Conservation (phyloP, 1,140 invertebrate species). For the Drosophila ambigua region DNA sequence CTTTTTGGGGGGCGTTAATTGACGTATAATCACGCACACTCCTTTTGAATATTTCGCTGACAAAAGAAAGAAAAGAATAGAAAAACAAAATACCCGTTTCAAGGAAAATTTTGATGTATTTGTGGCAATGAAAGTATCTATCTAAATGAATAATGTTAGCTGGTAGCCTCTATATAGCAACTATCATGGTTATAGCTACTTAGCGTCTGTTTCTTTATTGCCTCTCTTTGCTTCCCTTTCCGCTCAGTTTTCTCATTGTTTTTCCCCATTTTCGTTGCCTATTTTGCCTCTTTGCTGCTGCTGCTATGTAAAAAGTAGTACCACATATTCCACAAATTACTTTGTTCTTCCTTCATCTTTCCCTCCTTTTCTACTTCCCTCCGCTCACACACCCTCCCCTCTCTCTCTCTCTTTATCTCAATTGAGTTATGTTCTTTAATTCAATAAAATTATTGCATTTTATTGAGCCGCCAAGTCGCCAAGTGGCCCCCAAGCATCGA, state of each 20-base stretch:
- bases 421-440: constrained; percentile 75
- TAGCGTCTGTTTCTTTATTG: not conserved
- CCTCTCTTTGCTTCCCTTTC: not conserved
- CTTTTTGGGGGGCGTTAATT: too few species aligned
- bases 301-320: constrained; percentile 26
- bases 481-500: constrained; percentile 33
- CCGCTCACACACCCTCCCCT: too few species aligned
- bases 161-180: not conserved
- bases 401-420: constrained; percentile 41
- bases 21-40: too few species aligned
- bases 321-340: not conserved
- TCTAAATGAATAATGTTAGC: too few species aligned
- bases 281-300: constrained; percentile 9
- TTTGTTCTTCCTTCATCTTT: constrained; percentile 6
- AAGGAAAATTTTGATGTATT: too few species aligned
- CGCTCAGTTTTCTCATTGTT: not conserved
- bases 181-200: not conserved
- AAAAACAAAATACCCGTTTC: too few species aligned
- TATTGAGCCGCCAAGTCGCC: constrained; percentile 56
- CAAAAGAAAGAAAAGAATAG: too few species aligned
- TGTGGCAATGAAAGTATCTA: too few species aligned
- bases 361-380: too few species aligned
- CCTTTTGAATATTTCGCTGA: too few species aligned
- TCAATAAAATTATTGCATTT: constrained; percentile 69
- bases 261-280: constrained; percentile 8